Evolutionary conservation across 1,140 invertebrate genomes (phyloP), one percentile per base, ranked within the genome.

Genomic region (Hyles euphorbiae): DNA sequence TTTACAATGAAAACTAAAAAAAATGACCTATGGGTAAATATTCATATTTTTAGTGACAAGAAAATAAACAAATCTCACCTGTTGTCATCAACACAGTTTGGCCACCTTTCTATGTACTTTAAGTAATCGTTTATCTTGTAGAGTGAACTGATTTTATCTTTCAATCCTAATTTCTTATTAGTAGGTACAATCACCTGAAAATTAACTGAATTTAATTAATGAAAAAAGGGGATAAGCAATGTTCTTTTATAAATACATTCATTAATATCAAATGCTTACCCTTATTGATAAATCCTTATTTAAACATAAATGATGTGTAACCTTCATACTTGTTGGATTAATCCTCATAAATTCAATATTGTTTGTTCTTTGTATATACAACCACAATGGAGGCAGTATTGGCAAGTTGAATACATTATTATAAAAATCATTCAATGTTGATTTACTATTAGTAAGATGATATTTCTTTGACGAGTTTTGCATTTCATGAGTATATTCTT

Each of bases 51-150:
- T 22, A 22, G 22, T 22, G 22, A 22, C 22, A 22, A 22, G 22
- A 22, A 22, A 22, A 40, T 5, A 65, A 53, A 49, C 48, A 58
- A 48, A 10, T 34, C 34, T 48, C 48, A 56, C 55, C 12, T 48
- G 45, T 34, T 56, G 33, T 7, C 48, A 7, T 45, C 55, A 33
- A 56, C 55, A 48, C 55, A 56, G 9, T 48, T 33, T 7, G 55
- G 55, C 55, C 55, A 56, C 11, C 45, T 47, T 11, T 56, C 55
- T 48, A 56, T 45, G 33, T 11, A 56, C 48, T 56, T 56, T 48
- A 56, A 48, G 34, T 56, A 56, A 48, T 56, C 33, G 10, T 56
- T 8, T 11, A 56, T 48, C 10, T 33, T 49, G n/a, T 49, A 10
- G 3, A 34, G 10, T n/a, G 36, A n/a, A 53, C 5, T 10, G 10